phyloP scores from a whole-genome alignment of 2,797 vertebrate genomes.

The Manis javanica region DNA sequence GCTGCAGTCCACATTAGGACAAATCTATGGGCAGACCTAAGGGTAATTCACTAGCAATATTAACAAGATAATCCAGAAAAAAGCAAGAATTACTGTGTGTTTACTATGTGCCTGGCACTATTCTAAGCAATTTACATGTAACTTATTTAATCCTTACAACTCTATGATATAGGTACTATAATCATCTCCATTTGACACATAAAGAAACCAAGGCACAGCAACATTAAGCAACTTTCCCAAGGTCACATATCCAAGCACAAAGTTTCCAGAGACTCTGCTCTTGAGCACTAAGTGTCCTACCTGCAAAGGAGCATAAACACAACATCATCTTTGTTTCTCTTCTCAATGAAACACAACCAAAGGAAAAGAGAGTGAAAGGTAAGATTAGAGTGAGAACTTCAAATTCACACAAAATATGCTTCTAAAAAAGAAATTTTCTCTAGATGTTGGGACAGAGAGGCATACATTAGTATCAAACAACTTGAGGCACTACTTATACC shows the following conservation, averaged over 20 bases:
- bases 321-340: background rate
- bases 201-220: background rate
- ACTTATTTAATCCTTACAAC: background rate
- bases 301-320: background rate
- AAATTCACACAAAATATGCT: background rate
- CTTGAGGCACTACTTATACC: background rate
- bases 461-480: background rate
- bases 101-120: background rate
- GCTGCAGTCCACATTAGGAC: background rate
- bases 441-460: background rate
- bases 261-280: background rate
- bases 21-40: background rate
- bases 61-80: conserved; percentile 3
- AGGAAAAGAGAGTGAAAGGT: background rate
- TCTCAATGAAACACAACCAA: background rate
- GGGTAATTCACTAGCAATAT: background rate
- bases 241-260: background rate
- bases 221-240: background rate
- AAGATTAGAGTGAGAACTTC: background rate
- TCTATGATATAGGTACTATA: background rate
- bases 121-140: background rate
- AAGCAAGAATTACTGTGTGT: background rate
- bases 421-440: background rate
- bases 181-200: background rate
- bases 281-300: background rate